Conservation (phyloP, 2,113 vertebrate genomes). For the Hemibagrus wyckioides region DNA sequence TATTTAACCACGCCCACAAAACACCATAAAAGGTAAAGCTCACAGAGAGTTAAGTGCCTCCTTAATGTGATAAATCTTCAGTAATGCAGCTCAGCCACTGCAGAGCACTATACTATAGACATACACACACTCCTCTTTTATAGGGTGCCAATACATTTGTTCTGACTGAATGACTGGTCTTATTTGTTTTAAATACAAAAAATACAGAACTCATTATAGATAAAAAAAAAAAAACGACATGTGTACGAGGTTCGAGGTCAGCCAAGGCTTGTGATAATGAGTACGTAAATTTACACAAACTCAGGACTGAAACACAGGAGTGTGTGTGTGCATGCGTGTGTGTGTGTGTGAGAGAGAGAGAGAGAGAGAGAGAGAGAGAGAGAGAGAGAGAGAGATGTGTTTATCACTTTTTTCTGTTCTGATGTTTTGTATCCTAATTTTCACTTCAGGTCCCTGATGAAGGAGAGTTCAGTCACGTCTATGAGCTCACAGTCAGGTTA, state of each 20-base stretch:
- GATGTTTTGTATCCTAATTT: constrained; percentile 7
- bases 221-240: too few species aligned
- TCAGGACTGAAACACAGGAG: neutral
- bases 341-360: neutral
- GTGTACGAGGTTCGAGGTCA: too few species aligned
- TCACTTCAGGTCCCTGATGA: constrained; percentile 39
- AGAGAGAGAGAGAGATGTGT: too few species aligned
- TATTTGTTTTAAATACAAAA: neutral
- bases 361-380: neutral
- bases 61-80: neutral
- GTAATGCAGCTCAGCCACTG: neutral
- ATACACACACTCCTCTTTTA: neutral
- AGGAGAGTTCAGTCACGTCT: constrained; percentile 32
- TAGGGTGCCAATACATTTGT: neutral
- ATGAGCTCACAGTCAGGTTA: constrained; percentile 39
- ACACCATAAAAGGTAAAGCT: constrained; percentile 1
- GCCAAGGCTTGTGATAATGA: too few species aligned
- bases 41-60: neutral
- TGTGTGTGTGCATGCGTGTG: neutral
- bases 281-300: too few species aligned
- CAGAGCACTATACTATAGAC: too few species aligned
- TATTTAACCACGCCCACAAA: neutral
- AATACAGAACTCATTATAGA: too few species aligned
- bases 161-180: neutral
- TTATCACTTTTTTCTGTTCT: neutral